Conservation (phyloP, 2,797 vertebrate species). For the Ptychadena robeensis region DNA sequence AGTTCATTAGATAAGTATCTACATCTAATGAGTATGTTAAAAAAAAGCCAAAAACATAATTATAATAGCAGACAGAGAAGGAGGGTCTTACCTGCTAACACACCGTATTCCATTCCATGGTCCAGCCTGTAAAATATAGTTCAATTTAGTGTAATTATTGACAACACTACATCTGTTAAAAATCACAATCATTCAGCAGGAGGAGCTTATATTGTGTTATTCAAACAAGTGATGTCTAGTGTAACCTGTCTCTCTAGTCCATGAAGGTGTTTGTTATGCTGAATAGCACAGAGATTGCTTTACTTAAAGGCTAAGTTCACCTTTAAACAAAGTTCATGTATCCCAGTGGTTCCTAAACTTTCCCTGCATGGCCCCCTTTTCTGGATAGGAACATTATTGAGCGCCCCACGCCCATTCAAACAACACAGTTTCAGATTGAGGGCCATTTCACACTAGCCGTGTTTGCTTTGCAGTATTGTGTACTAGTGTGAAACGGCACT, state of each 20-base stretch:
- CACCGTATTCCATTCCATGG: conserved; percentile 45
- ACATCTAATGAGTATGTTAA: too few species aligned
- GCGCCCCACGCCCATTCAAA: too few species aligned
- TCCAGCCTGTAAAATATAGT: conserved; percentile 49
- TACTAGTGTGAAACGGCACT: too few species aligned
- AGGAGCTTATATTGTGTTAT: conserved; percentile 1
- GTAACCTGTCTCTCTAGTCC: not conserved
- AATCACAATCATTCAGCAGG: conserved; percentile 16
- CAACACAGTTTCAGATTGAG: too few species aligned
- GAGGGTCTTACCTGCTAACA: conserved; percentile 38
- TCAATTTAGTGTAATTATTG: conserved; percentile 11
- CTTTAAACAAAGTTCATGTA: too few species aligned
- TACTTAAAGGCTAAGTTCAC: too few species aligned
- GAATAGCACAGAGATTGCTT: not conserved
- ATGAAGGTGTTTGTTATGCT: not conserved
- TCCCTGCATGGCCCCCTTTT: too few species aligned
- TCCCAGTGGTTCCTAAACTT: too few species aligned
- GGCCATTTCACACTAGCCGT: too few species aligned
- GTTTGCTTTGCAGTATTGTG: too few species aligned
- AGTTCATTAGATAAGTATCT: too few species aligned
- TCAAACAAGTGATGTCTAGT: conserved; percentile 4
- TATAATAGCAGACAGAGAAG: not conserved
- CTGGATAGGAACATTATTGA: too few species aligned
- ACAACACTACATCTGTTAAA: not conserved
- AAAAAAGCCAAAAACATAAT: not conserved